Base-by-base conservation (phyloP, 2,113 vertebrate species). In the Mirounga angustirostris region DNA sequence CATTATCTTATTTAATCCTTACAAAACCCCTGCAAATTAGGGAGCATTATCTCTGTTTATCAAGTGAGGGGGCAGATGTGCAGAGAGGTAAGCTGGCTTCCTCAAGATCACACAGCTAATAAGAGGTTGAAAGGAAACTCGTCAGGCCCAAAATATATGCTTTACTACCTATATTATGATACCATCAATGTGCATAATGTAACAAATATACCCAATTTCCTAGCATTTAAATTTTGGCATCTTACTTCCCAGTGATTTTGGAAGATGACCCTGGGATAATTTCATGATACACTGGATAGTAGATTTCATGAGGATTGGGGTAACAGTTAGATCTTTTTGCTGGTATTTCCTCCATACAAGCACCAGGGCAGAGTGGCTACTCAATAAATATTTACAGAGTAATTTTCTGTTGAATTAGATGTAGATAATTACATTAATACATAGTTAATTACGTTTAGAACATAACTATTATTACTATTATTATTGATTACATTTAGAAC, bases 1-100 rank as follows among this genome's bases (percentile, higher is more conserved):
- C 63, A 89, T 43, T 69, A 82, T 78, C 56, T 92, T 96, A 89
- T 86, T 97, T 97, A 96, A 97, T 90, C 54, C 63, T 95, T 81
- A 95, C 50, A 90, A 95, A 97, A 36, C 65, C 46, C 78, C 52
- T 86, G 94, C 58, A 80, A 86, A 92, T 89, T 79, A 82, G 46
- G 80, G 67, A 87, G 61, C 11, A 83, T 87, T 80, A 92, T 58
- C 43, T 86, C 69, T 95, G 58, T 52, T 89, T 92, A 78, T 73
- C 46, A 65, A 97, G 28, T 28, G 67, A 92, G 36, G 1, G 46
- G 36, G 59, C 71, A 73, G 90, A 71, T 92, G 61, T 6, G 13
- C 40, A 65, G 61, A 92, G 74, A 90, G 84, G 61, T 58, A 52
- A 81, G 74, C 1, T 58, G 18, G 36, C 50, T 95, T 95, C 59